Evolutionary conservation across 1,140 invertebrate species (phyloP), one percentile per base, ranked within the genome.

Genomic region (Halyomorpha halys): DNA sequence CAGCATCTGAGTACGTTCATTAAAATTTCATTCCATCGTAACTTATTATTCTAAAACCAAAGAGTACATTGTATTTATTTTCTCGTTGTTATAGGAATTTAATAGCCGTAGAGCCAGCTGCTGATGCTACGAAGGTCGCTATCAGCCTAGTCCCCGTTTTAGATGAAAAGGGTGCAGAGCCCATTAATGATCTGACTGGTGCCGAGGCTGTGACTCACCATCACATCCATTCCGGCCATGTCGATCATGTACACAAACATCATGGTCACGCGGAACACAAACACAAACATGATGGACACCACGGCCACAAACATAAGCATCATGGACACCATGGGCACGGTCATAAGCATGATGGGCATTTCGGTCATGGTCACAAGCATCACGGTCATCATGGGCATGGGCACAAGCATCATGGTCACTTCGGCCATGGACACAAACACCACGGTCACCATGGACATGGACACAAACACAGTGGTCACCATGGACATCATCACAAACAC

Each of bases 161-260:
- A 23, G 19, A 16, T 25, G 23, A 56, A 56, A 49, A 19, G n/a
- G 23, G 15, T 56, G 53, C 4, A 2, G 63, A 49, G 21, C 63
- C 56, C 23, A 34, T 59, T 25, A 39, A 65, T 45, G 63, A 65
- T 65, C 34, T 65, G 21, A 60, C 44, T 18, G 54, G 54, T 27
- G 63, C 63, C 11, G 63, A 65, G 45, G 63, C 63, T 14, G 63
- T 65, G 54, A 65, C 53, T n/a, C 63, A 65, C 60, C 63, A 65
- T 44, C 64, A 65, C 47, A 60, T 62, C 16, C 64, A 65, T 45
- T 62, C 59, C 11, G 64, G 64, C 25, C 60, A 61, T 18, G 64
- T 62, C 9, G 59, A 65, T 14, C 64, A 65, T 30, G 30, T 49
- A 15, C 64, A 65, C 49, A 65, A 65, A 44, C 64, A 65, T 39